Evolutionary conservation across 2,888 invertebrate species (phyloP).

Genomic region (Cantharis flavilabris): DNA sequence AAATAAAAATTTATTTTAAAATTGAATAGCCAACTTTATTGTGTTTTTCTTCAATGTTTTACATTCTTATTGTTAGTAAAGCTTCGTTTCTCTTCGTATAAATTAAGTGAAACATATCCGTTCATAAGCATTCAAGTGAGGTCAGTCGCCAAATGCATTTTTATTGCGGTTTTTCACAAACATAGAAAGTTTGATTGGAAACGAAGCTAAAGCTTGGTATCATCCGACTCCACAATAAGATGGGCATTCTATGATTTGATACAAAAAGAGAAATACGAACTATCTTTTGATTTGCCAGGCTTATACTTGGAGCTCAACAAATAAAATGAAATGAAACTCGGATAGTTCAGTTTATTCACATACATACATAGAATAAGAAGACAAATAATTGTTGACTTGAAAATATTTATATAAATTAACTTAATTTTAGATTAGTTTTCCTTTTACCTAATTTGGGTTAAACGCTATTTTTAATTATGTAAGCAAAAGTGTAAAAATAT

Average conservation of each 20-base stretch:
- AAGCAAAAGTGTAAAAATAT: not conserved
- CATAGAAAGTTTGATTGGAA: slow-evolving; percentile 8
- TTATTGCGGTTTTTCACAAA: slow-evolving; percentile 17
- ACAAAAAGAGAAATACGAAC: slow-evolving; percentile 14
- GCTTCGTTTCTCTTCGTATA: not conserved
- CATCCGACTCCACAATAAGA: slow-evolving; percentile 14
- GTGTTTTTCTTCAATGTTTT: not conserved
- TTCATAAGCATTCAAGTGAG: slow-evolving; percentile 13
- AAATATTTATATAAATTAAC: slow-evolving; percentile 17
- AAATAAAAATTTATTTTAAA: not conserved
- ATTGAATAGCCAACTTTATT: not conserved
- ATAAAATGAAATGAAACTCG: slow-evolving; percentile 12
- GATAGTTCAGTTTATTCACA: slow-evolving; percentile 10
- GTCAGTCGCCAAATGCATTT: slow-evolving; percentile 17
- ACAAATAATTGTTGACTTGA: slow-evolving; percentile 2
- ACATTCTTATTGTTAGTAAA: not conserved
- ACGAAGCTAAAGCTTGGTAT: slow-evolving; percentile 8
- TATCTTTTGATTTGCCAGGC: slow-evolving; percentile 15
- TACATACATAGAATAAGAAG: not conserved
- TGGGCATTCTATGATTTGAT: slow-evolving; percentile 5
- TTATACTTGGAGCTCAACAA: slow-evolving; percentile 19
- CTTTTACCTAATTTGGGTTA: not conserved
- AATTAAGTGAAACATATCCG: not conserved
- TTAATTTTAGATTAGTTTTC: not conserved
- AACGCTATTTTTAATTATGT: not conserved